A percentile compares a stretch with the other conserved stretches of the same genome.
Conservation (phyloP, 2,113 vertebrate species). For the Hipposideros armiger region DNA sequence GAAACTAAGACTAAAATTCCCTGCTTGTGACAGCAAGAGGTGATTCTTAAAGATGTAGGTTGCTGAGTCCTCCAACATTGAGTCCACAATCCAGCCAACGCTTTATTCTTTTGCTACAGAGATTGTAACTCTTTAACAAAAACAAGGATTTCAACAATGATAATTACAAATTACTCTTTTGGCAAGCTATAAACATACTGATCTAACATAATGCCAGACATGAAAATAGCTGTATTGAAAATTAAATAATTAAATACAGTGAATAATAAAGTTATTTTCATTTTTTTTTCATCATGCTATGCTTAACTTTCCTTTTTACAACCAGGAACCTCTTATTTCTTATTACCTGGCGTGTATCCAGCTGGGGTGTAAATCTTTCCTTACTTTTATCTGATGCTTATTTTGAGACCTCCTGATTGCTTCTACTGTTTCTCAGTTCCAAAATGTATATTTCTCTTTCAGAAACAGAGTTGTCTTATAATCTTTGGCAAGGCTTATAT, state of each 20-base stretch:
- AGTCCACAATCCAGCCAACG: background rate
- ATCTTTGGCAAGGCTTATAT: slow-evolving; percentile 13
- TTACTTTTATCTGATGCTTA: background rate
- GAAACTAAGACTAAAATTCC: background rate
- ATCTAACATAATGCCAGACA: background rate
- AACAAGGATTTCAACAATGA: background rate
- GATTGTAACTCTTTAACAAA: background rate
- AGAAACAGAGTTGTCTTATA: slow-evolving; percentile 14
- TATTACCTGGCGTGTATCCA: background rate
- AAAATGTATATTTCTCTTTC: slow-evolving; percentile 31
- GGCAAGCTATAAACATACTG: background rate
- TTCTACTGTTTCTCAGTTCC: slow-evolving; percentile 18
- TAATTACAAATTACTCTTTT: background rate
- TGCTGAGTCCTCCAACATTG: background rate
- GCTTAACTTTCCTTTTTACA: background rate
- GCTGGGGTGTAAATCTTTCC: background rate
- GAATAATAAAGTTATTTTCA: background rate
- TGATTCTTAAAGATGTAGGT: background rate
- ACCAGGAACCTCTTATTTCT: background rate
- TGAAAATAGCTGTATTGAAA: background rate
- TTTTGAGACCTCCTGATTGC: background rate
- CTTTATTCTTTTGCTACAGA: background rate
- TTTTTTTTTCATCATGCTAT: background rate
- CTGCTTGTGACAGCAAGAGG: background rate
- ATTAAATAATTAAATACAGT: background rate